A percentile compares a stretch with the other conserved stretches of the same genome.
These are phyloP conservation scores for Spea multiplicata DNA, from an alignment of 2,113 vertebrate species.

Conservation along the genomic window DNA sequence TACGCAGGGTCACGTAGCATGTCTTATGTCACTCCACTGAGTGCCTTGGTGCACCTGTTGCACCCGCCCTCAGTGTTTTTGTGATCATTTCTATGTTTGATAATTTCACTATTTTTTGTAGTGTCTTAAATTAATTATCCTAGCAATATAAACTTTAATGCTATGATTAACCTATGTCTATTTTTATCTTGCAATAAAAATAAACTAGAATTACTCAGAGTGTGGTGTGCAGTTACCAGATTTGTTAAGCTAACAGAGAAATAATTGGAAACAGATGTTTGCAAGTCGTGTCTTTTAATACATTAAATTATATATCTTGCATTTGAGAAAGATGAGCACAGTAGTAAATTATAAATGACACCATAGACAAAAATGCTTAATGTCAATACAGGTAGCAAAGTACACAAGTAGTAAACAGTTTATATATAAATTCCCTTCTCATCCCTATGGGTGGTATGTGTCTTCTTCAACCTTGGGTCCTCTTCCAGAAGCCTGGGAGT, in stretches of 20 bases:
- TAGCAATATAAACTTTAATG: background rate
- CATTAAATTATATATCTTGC: conserved; percentile 19
- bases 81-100: too few species aligned
- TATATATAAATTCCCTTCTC: too few species aligned
- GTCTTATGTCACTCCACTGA: too few species aligned
- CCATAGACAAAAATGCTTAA: conserved; percentile 2
- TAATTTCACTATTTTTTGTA: too few species aligned
- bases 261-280: conserved; percentile 44
- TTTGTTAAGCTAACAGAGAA: conserved; percentile 29
- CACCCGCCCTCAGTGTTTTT: too few species aligned
- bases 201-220: conserved; percentile 1
- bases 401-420: background rate
- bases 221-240: conserved; percentile 6
- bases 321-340: conserved; percentile 9
- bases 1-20: too few species aligned
- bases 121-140: background rate
- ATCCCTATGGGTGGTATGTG: too few species aligned
- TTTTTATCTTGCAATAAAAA: conserved; percentile 14
- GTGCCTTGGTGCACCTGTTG: too few species aligned
- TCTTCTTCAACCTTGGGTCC: too few species aligned
- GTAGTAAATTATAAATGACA: conserved; percentile 15
- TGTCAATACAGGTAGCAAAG: conserved; percentile 12
- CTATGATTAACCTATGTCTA: conserved; percentile 1
- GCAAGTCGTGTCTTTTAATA: conserved; percentile 26
- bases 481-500: too few species aligned